Base-by-base conservation (phyloP, 2,888 invertebrate species). In the Leucophora obtusa region DNA sequence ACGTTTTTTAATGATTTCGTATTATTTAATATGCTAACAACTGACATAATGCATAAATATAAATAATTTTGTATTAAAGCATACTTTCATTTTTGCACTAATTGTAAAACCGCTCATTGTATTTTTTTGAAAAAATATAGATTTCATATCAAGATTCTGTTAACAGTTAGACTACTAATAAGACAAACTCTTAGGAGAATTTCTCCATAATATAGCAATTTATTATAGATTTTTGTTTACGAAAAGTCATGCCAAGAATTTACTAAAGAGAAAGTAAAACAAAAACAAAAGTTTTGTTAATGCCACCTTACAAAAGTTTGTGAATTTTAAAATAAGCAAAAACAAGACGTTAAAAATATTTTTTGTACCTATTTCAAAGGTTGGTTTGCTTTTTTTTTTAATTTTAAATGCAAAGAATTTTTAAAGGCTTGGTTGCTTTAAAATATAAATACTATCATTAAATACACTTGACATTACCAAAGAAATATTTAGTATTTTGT, bases 391-490 rank as follows among this genome's bases (percentile, higher is more conserved):
- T 38, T n/a, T 17, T 35, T 53, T 35, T 11, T 47, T 38, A 54
- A 17, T 69, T 70, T 76, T 47, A 63, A 65, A 60, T 74, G 69
- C 59, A 18, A 60, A 73, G 11, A 43, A 53, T 70, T 59, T 63
- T 69, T 69, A 35, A 65, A 70, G 73, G 74, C 62, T 76, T 81
- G 77, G 77, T 18, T 69, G 21, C 4, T 58, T 17, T 15, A 69
- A 59, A 47, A 8, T 21, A 24, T 33, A 65, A 33, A 66, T 11
- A 24, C 60, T 56, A 56, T 71, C 74, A 62, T 66, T 66, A 73
- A 75, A 68, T 80, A 74, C 77, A 77, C 77, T 81, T 77, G 77
- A 77, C 81, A 81, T 77, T 81, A 81, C 43, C 70, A 62, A 14
- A 74, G 62, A 81, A 62, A 65, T 53, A 59, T 77, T 33, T 73